phyloP scores from a whole-genome alignment of 64 coral and sea anemone species.

The Pocillopora damicornis region DNA sequence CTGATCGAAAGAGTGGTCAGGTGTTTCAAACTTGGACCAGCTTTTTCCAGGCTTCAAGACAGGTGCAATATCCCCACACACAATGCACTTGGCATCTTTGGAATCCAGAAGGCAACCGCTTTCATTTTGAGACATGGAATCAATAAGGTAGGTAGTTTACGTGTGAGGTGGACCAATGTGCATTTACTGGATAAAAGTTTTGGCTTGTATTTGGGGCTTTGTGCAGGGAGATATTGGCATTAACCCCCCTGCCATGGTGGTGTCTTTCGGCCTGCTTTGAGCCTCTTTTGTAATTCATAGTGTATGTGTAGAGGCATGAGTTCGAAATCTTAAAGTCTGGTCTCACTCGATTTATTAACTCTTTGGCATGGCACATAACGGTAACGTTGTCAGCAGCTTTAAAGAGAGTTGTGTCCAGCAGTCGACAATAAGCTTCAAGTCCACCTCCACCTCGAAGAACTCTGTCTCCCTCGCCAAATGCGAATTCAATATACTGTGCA shows the following conservation, averaged over 20 bases:
- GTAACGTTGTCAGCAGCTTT: conserved; percentile 45
- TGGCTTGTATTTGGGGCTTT: conserved; percentile 27
- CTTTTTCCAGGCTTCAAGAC: conserved; percentile 63
- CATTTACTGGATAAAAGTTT: conserved; percentile 41
- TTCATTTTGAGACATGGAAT: background rate
- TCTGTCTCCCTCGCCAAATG: conserved; percentile 29
- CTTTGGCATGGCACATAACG: conserved; percentile 51
- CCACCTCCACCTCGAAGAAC: conserved; percentile 40
- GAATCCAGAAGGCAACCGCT: conserved; percentile 55
- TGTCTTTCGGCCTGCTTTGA: conserved; percentile 55
- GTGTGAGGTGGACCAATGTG: conserved; percentile 66
- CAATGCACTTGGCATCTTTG: conserved; percentile 69
- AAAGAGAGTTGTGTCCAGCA: conserved; percentile 35
- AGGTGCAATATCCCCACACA: conserved; percentile 45
- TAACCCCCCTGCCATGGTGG: conserved; percentile 46
- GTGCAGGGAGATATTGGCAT: conserved; percentile 61
- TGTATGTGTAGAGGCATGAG: conserved; percentile 66
- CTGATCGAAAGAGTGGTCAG: conserved; percentile 62
- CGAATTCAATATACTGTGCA: conserved; percentile 11
- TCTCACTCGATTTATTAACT: conserved; percentile 36
- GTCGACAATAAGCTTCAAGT: conserved; percentile 21
- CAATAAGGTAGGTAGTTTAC: conserved; percentile 36
- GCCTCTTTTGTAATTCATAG: conserved; percentile 58
- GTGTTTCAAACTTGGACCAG: conserved; percentile 39
- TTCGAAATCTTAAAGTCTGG: conserved; percentile 37